Conservation (phyloP, 2,797 vertebrate species). For the Myotis findleyi region DNA sequence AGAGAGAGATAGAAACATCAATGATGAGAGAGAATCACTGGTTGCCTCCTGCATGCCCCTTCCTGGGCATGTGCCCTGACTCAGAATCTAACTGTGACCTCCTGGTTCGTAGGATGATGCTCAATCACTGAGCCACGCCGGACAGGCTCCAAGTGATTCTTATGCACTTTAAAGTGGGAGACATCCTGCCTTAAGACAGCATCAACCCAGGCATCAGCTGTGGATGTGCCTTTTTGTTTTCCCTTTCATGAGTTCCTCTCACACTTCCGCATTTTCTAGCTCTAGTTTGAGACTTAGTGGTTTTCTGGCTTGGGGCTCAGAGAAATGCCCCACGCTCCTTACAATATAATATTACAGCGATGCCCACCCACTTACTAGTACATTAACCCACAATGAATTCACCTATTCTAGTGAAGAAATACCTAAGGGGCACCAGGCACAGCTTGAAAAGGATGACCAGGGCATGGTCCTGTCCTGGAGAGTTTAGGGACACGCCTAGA, state of each 20-base stretch:
- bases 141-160: not conserved
- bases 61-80: not conserved
- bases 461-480: not conserved
- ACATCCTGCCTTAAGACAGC: not conserved
- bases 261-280: not conserved
- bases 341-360: not conserved
- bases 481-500: not conserved
- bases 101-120: not conserved
- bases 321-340: not conserved
- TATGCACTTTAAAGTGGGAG: not conserved
- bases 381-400: not conserved
- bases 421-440: not conserved
- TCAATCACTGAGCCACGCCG: not conserved
- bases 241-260: not conserved
- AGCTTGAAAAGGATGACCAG: not conserved
- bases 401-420: not conserved
- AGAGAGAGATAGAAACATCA: too few species aligned
- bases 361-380: not conserved
- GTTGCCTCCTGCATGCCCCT: not conserved
- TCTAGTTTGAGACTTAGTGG: slow-evolving; percentile 8
- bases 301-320: not conserved
- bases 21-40: too few species aligned
- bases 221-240: not conserved
- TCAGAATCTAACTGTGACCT: not conserved
- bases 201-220: not conserved